Conservation (phyloP, 1,140 invertebrate genomes). For the Hermatobates lingyangjiaoensis region DNA sequence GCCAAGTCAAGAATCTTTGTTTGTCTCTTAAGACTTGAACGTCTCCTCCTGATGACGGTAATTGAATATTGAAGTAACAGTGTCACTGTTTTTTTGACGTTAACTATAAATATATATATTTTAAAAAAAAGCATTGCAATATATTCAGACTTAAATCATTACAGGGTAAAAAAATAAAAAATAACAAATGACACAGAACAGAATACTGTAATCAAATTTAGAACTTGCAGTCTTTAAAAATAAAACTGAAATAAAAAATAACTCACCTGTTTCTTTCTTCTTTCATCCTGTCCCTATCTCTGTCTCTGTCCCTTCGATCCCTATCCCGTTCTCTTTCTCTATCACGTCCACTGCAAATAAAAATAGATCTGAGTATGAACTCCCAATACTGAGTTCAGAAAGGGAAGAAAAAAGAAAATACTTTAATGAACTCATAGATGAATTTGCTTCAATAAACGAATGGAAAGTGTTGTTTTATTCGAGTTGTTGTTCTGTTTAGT, state of each 20-base stretch:
- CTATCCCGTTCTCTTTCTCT: constrained; percentile 13
- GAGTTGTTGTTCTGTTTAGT: background rate
- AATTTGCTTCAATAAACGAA: background rate
- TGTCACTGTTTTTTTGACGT: no score
- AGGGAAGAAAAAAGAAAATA: background rate
- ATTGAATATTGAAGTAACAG: no score
- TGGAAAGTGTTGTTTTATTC: background rate
- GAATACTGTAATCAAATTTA: no score
- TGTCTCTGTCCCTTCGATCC: constrained; percentile 8
- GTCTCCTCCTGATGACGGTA: no score
- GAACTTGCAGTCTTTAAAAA: no score
- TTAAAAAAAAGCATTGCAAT: background rate
- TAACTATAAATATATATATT: background rate
- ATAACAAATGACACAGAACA: background rate
- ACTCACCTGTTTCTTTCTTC: background rate
- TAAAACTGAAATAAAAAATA: background rate
- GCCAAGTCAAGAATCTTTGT: no score
- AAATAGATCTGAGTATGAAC: background rate
- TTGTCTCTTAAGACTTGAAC: no score
- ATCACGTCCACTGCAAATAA: background rate
- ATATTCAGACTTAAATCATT: background rate
- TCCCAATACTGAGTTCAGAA: background rate
- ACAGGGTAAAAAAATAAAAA: background rate
- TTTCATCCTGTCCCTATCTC: constrained; percentile 3
- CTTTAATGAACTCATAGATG: background rate